A percentile compares a stretch with the other conserved stretches of the same genome.
phyloP scores from a whole-genome alignment of 2,888 invertebrate species.

The Gandaritis pyraliata region DNA sequence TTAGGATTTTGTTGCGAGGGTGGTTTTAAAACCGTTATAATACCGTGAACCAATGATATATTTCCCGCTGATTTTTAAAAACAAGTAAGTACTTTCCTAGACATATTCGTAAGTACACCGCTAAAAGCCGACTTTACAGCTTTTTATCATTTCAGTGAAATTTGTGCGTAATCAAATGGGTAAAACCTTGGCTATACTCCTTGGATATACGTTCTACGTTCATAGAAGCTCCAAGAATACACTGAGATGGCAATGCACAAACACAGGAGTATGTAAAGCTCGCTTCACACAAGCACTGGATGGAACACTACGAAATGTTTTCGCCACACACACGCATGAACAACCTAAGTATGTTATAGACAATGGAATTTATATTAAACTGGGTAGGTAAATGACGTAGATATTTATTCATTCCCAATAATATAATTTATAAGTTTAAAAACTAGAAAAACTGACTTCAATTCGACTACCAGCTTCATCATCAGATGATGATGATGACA shows the following conservation, averaged over 20 bases:
- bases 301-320: constrained; percentile 12
- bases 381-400: background rate
- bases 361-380: constrained; percentile 17
- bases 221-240: constrained; percentile 23
- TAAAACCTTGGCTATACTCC: constrained; percentile 39
- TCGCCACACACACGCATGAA: constrained; percentile 14
- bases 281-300: constrained; percentile 22
- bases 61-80: no score
- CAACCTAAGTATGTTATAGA: constrained; percentile 14
- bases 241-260: constrained; percentile 32
- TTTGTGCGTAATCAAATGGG: constrained; percentile 37
- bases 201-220: constrained; percentile 38
- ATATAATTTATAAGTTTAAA: no score
- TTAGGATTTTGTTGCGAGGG: no score
- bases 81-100: no score
- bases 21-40: no score
- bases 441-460: no score
- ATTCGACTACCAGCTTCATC: no score
- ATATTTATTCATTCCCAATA: no score
- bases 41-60: no score
- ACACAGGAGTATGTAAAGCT: constrained; percentile 16
- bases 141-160: constrained; percentile 21
- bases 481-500: no score
- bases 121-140: no score
- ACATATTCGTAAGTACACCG: no score